Percentiles rank a stretch among this genome's conserved stretches.
phyloP scores from a whole-genome alignment of 2,797 vertebrate species.

The Aldrovandia affinis region DNA sequence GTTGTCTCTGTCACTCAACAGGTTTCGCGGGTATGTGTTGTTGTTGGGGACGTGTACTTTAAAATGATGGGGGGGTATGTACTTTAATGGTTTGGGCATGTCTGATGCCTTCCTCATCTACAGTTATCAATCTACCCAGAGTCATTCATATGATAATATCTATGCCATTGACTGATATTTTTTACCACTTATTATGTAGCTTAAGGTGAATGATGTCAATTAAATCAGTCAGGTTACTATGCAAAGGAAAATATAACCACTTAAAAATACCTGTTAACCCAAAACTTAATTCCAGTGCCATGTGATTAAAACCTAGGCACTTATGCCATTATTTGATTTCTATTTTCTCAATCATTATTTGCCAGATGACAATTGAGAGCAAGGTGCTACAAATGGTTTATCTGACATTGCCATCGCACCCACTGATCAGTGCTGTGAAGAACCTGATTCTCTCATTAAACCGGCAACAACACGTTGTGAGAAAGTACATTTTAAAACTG shows the following conservation, averaged over 20 bases:
- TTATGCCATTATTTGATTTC: conserved; percentile 49
- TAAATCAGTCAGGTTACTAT: not conserved
- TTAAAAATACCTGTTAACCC: conserved; percentile 44
- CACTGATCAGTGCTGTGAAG: conserved; percentile 4
- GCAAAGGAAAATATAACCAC: not conserved
- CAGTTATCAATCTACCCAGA: not conserved
- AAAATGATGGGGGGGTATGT: too few species aligned
- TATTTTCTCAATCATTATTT: conserved; percentile 62
- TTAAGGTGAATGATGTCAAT: conserved; percentile 15
- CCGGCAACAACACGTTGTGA: conserved; percentile 8
- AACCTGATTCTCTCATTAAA: conserved; percentile 19
- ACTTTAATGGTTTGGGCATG: too few species aligned
- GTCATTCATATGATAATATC: conserved; percentile 59
- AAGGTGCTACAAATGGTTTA: conserved; percentile 18
- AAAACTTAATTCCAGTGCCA: conserved; percentile 53
- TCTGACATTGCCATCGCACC: not conserved
- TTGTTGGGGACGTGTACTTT: too few species aligned
- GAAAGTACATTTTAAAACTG: conserved; percentile 17
- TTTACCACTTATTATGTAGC: conserved; percentile 32
- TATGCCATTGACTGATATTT: conserved; percentile 36
- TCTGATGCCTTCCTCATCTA: not conserved
- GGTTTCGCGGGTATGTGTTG: not conserved
- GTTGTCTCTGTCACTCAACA: not conserved
- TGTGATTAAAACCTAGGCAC: conserved; percentile 27
- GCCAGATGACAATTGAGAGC: conserved; percentile 43